Evolutionary conservation across 2,797 vertebrate genomes (phyloP).

Genomic region (Passerculus sandwichensis): DNA sequence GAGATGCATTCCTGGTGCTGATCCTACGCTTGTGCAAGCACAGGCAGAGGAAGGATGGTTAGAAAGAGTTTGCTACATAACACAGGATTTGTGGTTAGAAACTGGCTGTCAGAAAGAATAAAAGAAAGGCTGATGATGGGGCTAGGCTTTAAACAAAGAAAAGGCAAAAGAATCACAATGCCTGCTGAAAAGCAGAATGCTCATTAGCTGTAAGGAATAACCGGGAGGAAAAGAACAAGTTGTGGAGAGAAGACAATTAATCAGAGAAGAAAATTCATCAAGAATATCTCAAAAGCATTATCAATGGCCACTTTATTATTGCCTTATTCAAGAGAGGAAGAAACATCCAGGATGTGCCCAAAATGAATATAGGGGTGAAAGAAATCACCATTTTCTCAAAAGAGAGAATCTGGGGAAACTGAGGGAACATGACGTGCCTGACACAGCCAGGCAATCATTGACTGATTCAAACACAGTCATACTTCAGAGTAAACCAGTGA

Average conservation of each 20-base stretch:
- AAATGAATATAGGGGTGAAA: background rate
- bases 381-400: background rate
- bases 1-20: background rate
- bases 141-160: background rate
- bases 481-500: background rate
- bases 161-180: background rate
- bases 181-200: background rate
- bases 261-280: background rate
- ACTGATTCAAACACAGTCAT: background rate
- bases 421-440: background rate
- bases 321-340: background rate
- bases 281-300: background rate
- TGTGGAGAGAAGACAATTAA: background rate
- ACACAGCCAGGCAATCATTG: background rate
- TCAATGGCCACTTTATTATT: background rate
- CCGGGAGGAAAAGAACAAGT: background rate
- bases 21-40: background rate
- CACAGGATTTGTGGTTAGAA: background rate
- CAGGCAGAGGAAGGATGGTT: background rate
- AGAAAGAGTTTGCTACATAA: background rate
- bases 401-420: background rate
- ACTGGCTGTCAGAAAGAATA: background rate
- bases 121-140: background rate
- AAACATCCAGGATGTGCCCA: background rate
- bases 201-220: background rate